Evolutionary conservation across 2,888 invertebrate species (phyloP), one percentile per base, ranked within the genome.

Genomic region (Hirtodrosophila histrioides): DNA sequence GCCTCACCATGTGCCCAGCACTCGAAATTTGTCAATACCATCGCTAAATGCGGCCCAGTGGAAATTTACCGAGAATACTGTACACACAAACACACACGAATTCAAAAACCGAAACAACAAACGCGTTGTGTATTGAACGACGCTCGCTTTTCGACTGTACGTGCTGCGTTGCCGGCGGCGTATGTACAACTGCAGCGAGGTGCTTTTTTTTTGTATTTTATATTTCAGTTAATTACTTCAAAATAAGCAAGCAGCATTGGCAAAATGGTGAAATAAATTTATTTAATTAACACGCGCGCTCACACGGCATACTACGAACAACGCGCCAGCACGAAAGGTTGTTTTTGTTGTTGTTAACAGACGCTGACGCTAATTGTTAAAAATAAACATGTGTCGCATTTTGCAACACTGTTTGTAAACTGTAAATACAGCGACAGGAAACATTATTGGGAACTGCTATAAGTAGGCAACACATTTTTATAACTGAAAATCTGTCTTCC

Each of bases 21-120:
- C 78, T 91, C 91, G 62, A 90, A 88, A 85, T 89, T 91, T 24
- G 90, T 91, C 66, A 91, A 81, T 56, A 91, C 91, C 91, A 91
- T 91, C 31, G 31, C 9, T 11, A 46, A 41, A 11, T 17, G 45
- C 11, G 48, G 54, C 51, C 71, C 63, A 75, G 56, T 88, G 88
- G 87, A 88, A 88, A 80, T 75, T 88, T 82, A 67, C 88, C 87
- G 72, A 78, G 75, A 75, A 55, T 46, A 48, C 43, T 62, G 49
- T 62, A 53, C 43, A 8, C 44, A 57, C 41, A 36, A 37, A 44
- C 55, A 5, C 43, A 43, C 35, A 11, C 23, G 40, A 57, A 40
- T 36, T 35, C 17, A 45, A 36, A 56, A 64, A 44, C 36, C 24
- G 23, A 23, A 55, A 56, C 31, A 69, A 56, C 49, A 67, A 75